Evolutionary conservation across 2,888 invertebrate genomes (phyloP).

Genomic region (Protodeltote pygarga): DNA sequence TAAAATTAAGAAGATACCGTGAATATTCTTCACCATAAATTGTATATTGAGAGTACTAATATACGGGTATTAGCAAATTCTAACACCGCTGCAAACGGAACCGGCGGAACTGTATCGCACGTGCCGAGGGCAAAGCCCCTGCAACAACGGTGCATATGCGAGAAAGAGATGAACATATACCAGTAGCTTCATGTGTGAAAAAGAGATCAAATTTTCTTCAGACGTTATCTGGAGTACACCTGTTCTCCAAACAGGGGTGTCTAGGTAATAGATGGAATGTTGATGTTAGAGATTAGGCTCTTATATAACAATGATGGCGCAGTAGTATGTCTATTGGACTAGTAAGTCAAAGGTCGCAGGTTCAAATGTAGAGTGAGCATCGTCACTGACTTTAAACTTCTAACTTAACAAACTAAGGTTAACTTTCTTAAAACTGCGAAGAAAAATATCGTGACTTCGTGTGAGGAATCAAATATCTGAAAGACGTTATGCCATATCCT

Average conservation of each 20-base stretch:
- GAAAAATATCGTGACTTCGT: too few species aligned
- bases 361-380: too few species aligned
- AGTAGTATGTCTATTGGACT: too few species aligned
- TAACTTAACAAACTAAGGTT: too few species aligned
- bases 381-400: too few species aligned
- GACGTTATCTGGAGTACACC: constrained; percentile 38
- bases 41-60: constrained; percentile 13
- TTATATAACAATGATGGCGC: neutral
- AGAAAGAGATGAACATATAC: constrained; percentile 31
- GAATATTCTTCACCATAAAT: constrained; percentile 1
- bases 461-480: neutral
- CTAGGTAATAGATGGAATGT: constrained; percentile 15
- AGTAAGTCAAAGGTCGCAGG: too few species aligned
- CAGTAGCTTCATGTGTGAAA: constrained; percentile 9
- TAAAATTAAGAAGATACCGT: too few species aligned
- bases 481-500: too few species aligned
- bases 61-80: constrained; percentile 19
- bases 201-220: constrained; percentile 30
- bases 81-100: constrained; percentile 46
- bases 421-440: too few species aligned
- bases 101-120: constrained; percentile 54
- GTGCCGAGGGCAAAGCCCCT: constrained; percentile 63
- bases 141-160: constrained; percentile 55
- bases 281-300: constrained; percentile 8
- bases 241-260: constrained; percentile 29